Conservation (phyloP, 2,113 vertebrate genomes). For the Nerophis ophidion region DNA sequence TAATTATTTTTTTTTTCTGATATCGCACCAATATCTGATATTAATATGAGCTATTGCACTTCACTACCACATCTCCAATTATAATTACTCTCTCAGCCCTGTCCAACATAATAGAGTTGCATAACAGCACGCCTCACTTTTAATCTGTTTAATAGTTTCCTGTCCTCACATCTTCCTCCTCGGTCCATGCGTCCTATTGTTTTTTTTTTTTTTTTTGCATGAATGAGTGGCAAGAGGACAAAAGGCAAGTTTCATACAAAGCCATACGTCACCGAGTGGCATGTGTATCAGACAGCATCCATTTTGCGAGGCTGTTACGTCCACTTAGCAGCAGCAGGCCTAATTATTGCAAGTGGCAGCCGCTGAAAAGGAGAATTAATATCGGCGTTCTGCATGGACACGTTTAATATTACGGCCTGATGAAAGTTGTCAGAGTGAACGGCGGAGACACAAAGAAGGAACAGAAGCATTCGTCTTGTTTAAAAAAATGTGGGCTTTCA, state of each 20-base stretch:
- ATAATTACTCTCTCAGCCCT: no score
- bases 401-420: slow-evolving; percentile 36
- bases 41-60: no score
- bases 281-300: slow-evolving; percentile 42
- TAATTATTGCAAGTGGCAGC: slow-evolving; percentile 62
- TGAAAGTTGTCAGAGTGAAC: slow-evolving; percentile 28
- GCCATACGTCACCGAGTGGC: slow-evolving; percentile 45
- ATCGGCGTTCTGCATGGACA: slow-evolving; percentile 49
- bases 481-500: slow-evolving; percentile 2
- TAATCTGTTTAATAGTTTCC: background rate
- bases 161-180: no score
- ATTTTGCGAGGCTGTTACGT: slow-evolving; percentile 47
- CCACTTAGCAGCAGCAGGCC: slow-evolving; percentile 37
- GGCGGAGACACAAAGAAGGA: slow-evolving; percentile 2
- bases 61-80: no score
- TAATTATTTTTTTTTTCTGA: no score
- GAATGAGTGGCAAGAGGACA: slow-evolving; percentile 7
- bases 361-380: slow-evolving; percentile 52
- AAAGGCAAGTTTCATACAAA: slow-evolving; percentile 36
- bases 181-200: background rate
- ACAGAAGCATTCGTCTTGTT: slow-evolving; percentile 25
- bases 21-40: no score
- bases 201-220: background rate
- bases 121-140: background rate
- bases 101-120: background rate